Base-by-base conservation (phyloP, 2,888 invertebrate genomes). In the Dryadula phaetusa region DNA sequence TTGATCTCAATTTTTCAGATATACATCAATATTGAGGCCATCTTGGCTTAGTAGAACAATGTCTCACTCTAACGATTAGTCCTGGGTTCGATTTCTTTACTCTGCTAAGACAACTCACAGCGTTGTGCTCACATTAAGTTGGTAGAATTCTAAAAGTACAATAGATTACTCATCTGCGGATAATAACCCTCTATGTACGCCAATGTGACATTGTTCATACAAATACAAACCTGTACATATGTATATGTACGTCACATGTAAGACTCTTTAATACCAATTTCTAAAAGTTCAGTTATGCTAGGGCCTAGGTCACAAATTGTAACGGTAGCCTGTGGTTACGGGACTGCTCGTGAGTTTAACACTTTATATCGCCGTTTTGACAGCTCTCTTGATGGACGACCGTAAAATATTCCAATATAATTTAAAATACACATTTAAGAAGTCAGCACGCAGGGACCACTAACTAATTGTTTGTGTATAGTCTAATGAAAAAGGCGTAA, bases 321-420 rank as follows among this genome's bases (percentile, higher is more conserved):
- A 74, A 72, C 72, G 72, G 72, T 70, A 70, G 62, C 62, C 44
- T 20, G 56, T 67, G 70, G 73, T 74, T 75, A 72, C 76, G 75
- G 75, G 70, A 72, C 72, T 34, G 67, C 62, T 66, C 71, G 70
- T 75, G 71, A 70, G 66, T 72, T 73, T 60, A 54, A 40, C 47
- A 74, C 62, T 76, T 76, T 76, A 76, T 74, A 63, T 67, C 62
- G 66, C 54, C 66, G 70, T 72, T 75, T 71, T 70, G 75, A 76
- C 76, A 74, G 52, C 46, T 58, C 60, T 37, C 69, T 64, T 63
- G 61, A 66, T 58, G 58, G 37, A 18, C 53, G 40, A 58, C 52
- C 16, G 40, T 60, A 63, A 64, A 64, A 61, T 60, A 42, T 42
- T 44, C 42, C 60, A 40, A 58, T 60, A 42, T 44, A 60, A 40